phyloP scores from a whole-genome alignment of 2,797 vertebrate genomes.

The Gila robusta region DNA sequence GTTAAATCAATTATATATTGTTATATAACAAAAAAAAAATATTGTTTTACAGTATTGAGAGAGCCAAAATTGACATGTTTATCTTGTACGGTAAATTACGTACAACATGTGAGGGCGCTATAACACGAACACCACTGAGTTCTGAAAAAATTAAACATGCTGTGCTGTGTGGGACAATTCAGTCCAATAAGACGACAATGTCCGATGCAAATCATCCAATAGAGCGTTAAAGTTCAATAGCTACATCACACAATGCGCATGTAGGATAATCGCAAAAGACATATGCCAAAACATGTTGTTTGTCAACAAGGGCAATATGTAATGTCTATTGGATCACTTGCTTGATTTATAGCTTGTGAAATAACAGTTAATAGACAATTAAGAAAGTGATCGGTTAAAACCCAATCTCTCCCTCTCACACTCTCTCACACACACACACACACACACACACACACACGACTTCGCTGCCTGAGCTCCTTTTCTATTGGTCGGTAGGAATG shows the following conservation, averaged over 20 bases:
- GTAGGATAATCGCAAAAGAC: background rate
- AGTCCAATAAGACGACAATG: background rate
- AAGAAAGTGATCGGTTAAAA: background rate
- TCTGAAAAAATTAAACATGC: background rate
- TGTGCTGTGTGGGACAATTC: background rate
- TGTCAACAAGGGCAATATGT: background rate
- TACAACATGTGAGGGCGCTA: background rate
- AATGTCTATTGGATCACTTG: background rate
- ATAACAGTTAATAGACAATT: constrained; percentile 3
- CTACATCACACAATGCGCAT: background rate
- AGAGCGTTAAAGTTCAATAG: background rate
- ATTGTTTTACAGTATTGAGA: background rate
- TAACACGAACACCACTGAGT: background rate
- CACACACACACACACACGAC: background rate
- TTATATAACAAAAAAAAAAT: background rate
- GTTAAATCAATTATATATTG: background rate
- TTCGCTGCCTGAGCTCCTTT: constrained; percentile 26
- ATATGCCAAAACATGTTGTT: background rate
- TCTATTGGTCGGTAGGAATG: constrained; percentile 54
- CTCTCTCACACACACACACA: too few relatives aligned
- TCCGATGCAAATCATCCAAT: background rate
- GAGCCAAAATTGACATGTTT: background rate
- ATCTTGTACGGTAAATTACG: background rate
- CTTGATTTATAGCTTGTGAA: constrained; percentile 1
- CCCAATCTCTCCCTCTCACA: too few relatives aligned